Evolutionary conservation across 2,888 invertebrate genomes (phyloP).

Genomic region (Melangyna quadrimaculata): DNA sequence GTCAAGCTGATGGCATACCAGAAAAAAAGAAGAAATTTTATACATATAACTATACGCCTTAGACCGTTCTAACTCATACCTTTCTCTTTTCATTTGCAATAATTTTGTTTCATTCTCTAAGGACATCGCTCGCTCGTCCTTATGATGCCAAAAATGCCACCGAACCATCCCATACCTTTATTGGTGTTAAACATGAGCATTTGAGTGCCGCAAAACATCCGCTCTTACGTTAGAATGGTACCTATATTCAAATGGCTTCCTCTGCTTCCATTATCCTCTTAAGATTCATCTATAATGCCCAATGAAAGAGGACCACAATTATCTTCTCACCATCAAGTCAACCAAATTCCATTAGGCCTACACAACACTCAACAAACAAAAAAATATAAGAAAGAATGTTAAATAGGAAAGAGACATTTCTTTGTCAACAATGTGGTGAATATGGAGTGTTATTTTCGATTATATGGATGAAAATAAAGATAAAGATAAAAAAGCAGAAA

Average conservation of each 20-base stretch:
- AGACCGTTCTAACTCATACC: conserved; percentile 7
- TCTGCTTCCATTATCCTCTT: conserved; percentile 58
- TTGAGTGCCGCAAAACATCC: conserved; percentile 56
- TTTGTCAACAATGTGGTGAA: neutral
- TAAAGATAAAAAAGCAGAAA: conserved; percentile 11
- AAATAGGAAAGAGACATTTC: neutral
- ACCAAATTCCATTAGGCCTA: conserved; percentile 12
- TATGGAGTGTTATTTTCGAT: conserved; percentile 34
- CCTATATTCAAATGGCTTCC: conserved; percentile 67
- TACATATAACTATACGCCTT: neutral
- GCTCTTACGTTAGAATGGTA: conserved; percentile 59
- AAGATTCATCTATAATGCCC: conserved; percentile 64
- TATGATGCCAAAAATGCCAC: neutral
- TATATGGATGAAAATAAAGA: conserved; percentile 12
- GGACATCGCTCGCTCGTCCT: conserved; percentile 5
- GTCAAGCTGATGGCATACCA: conserved; percentile 15
- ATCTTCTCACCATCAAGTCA: conserved; percentile 13
- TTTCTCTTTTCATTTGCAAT: conserved; percentile 21
- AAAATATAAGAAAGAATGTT: neutral
- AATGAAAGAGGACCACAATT: conserved; percentile 14
- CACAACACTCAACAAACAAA: neutral
- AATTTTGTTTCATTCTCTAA: neutral
- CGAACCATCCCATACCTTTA: conserved; percentile 37
- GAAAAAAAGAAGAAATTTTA: neutral
- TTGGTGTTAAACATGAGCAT: conserved; percentile 63